Evolutionary conservation across 2,113 vertebrate genomes (phyloP), one percentile per base, ranked within the genome.

Genomic region (Mormyrus iriodes): DNA sequence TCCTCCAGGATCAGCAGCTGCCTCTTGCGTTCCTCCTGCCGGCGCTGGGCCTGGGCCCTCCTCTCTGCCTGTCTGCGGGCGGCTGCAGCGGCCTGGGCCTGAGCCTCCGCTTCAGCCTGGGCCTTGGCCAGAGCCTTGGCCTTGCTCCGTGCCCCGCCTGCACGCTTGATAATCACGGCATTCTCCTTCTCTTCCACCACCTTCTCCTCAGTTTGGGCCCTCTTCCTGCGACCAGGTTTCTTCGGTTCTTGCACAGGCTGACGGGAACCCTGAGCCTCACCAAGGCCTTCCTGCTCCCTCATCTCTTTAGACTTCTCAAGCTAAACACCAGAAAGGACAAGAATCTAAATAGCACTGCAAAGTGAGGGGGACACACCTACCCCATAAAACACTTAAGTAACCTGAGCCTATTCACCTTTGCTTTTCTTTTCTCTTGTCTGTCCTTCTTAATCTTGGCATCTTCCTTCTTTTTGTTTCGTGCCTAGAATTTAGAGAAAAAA

Each of bases 1-100:
- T 99, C 98, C 69, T 99, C 98, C 85, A 97, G 92, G 69, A 99
- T 98, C 88, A 96, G 92, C 94, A 98, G 98, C 91, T 98, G 97
- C 89, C 97, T 95, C 92, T 94, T 97, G n/a, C 97, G 95, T 88
- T 99, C 97, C 93, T 98, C 97, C 91, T 96, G 91, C 4, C 97
- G 96, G 83, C 96, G 96, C 94, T 98, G 98, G 19, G 96, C 95
- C 90, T 96, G 93, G 0, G 92, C 92, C 86, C 95, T 93, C 3
- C 95, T 95, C 92, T 97, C 97, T 6, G 97, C 97, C 0, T 92
- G 92, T 92, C 96, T 98, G 93, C 95, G 95, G 4, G 94, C 95
- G 3, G 94, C 92, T 87, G 93, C 65, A 1, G 93, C 95, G 0
- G 95, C 95, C 86, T 92, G 93, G 42, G 95, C 94, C 27, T 93